Evolutionary conservation across 1,140 invertebrate species (phyloP).

Genomic region (Ruditapes philippinarum): DNA sequence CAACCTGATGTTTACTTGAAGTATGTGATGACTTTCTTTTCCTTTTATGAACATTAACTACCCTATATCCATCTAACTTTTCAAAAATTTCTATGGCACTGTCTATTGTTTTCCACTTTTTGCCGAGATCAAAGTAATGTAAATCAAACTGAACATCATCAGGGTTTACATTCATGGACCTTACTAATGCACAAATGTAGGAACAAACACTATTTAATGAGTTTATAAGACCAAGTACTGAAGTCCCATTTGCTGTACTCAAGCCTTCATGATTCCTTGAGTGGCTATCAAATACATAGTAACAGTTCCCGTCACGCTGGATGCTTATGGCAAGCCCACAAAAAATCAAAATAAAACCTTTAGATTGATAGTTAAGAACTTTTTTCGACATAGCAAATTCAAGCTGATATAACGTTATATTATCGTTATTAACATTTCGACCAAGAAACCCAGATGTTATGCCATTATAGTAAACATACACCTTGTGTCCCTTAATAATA

Average conservation of each 20-base stretch:
- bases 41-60: no score
- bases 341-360: no score
- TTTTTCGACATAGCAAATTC: no score
- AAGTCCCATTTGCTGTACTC: not conserved
- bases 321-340: no score
- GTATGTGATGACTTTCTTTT: not conserved
- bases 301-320: not conserved
- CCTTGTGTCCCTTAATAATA: not conserved
- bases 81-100: not conserved
- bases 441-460: not conserved
- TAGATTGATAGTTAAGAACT: no score
- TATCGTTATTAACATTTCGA: no score
- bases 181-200: not conserved
- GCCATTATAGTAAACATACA: not conserved
- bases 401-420: no score
- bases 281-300: conserved; percentile 36
- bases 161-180: not conserved
- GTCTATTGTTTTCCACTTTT: not conserved
- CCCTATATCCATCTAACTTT: not conserved
- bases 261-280: not conserved
- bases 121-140: not conserved
- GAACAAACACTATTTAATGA: not conserved
- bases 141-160: conserved; percentile 18
- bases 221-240: not conserved
- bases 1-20: not conserved